Conservation (phyloP, 1,140 invertebrate genomes). For the Drosophila asahinai region DNA sequence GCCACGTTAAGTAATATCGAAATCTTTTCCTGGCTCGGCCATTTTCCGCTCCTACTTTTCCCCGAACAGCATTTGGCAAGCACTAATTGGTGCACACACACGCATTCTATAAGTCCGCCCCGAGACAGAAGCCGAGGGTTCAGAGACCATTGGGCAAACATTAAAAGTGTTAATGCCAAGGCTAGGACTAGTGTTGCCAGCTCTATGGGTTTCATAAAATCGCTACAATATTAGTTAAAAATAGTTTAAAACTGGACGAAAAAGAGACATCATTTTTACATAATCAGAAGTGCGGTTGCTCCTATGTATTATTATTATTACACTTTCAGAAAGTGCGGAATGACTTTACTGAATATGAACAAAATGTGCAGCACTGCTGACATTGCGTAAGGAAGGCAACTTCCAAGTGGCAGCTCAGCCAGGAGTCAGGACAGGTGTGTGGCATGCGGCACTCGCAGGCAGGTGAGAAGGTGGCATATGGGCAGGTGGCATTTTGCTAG, state of each 20-base stretch:
- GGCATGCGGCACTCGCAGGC: constrained; percentile 24
- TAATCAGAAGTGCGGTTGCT: no score
- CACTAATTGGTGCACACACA: constrained; percentile 75
- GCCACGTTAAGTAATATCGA: constrained; percentile 61
- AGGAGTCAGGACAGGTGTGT: constrained; percentile 37
- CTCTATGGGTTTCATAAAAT: not conserved
- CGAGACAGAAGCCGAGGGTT: constrained; percentile 15
- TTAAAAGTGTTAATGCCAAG: constrained; percentile 77
- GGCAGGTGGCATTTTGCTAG: constrained; percentile 35
- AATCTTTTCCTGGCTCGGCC: constrained; percentile 45
- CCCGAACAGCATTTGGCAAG: constrained; percentile 24
- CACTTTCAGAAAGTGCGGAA: not conserved
- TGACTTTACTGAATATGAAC: not conserved
- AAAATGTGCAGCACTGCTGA: constrained; percentile 6
- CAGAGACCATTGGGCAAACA: constrained; percentile 71
- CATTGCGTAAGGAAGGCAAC: constrained; percentile 29
- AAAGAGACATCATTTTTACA: not conserved
- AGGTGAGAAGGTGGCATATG: constrained; percentile 22
- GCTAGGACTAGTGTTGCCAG: constrained; percentile 38
- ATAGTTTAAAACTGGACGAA: not conserved
- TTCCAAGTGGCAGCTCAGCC: constrained; percentile 17
- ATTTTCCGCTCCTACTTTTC: constrained; percentile 5
- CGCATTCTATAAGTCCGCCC: constrained; percentile 6
- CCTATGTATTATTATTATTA: no score
- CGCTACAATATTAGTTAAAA: no score